phyloP scores from a whole-genome alignment of 2,797 vertebrate species.

The Pygocentrus nattereri region DNA sequence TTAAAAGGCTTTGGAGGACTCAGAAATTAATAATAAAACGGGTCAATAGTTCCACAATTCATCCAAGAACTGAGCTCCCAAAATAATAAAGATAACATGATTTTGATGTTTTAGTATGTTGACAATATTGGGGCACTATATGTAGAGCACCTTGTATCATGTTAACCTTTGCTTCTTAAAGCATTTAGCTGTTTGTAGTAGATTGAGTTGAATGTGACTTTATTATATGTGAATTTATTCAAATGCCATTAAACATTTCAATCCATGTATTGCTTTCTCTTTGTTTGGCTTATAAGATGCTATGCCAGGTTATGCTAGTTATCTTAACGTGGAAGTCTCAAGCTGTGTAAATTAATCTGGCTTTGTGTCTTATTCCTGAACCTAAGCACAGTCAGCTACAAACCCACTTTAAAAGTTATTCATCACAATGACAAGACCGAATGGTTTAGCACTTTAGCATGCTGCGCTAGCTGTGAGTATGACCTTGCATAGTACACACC shows the following conservation, averaged over 20 bases:
- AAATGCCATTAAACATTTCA: not conserved
- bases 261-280: constrained; percentile 8
- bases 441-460: constrained; percentile 35
- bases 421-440: constrained; percentile 50
- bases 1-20: too few species aligned
- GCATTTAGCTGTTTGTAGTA: constrained; percentile 29
- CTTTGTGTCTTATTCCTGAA: constrained; percentile 33
- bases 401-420: constrained; percentile 40
- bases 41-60: too few species aligned
- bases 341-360: constrained; percentile 34
- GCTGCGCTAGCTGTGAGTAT: not conserved
- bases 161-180: too few species aligned
- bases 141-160: too few species aligned
- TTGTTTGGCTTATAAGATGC: not conserved
- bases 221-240: too few species aligned
- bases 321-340: not conserved
- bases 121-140: too few species aligned
- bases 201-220: constrained; percentile 2
- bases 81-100: too few species aligned
- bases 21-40: too few species aligned
- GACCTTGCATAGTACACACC: constrained; percentile 20
- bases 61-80: too few species aligned
- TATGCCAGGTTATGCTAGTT: not conserved
- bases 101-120: too few species aligned
- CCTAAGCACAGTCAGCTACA: constrained; percentile 14